These are phyloP conservation scores for Oophaga pumilio DNA, from an alignment of 2,113 vertebrate genomes.

Conservation along the genomic window DNA sequence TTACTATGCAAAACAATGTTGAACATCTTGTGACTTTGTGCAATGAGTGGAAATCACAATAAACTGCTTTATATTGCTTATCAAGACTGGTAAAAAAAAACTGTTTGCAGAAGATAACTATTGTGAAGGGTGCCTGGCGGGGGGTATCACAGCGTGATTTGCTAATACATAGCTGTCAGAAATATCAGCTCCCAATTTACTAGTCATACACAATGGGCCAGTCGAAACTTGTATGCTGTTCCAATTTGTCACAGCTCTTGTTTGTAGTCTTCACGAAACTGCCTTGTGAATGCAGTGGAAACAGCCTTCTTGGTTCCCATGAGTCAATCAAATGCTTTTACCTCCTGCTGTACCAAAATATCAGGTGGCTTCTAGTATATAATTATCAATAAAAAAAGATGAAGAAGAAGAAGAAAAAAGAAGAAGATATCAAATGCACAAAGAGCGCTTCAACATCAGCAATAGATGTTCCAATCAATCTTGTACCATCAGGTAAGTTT, in stretches of 20 bases:
- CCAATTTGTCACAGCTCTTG: conserved; percentile 88
- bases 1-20: conserved; percentile 64
- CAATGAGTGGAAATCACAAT: conserved; percentile 69
- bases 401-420: conserved; percentile 38
- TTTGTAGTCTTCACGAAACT: conserved; percentile 88
- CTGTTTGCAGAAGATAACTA: conserved; percentile 73
- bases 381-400: conserved; percentile 87
- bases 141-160: conserved; percentile 66
- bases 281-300: conserved; percentile 74
- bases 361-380: conserved; percentile 84
- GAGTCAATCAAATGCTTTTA: conserved; percentile 83
- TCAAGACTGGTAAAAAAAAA: conserved; percentile 74
- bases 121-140: conserved; percentile 63
- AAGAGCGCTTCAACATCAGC: conserved; percentile 23
- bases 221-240: conserved; percentile 91
- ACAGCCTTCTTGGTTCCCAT: conserved; percentile 75
- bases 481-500: not conserved
- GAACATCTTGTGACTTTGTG: conserved; percentile 60
- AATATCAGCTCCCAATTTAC: conserved; percentile 85
- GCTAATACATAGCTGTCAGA: conserved; percentile 84
- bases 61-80: conserved; percentile 67
- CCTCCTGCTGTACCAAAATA: conserved; percentile 87
- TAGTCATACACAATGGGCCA: conserved; percentile 86
- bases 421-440: conserved; percentile 72
- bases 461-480: not conserved